Percentiles rank a stretch among this genome's conserved stretches.
These are phyloP conservation scores for Babylonia areolata DNA, from an alignment of 1,140 invertebrate genomes.

Conservation along the genomic window DNA sequence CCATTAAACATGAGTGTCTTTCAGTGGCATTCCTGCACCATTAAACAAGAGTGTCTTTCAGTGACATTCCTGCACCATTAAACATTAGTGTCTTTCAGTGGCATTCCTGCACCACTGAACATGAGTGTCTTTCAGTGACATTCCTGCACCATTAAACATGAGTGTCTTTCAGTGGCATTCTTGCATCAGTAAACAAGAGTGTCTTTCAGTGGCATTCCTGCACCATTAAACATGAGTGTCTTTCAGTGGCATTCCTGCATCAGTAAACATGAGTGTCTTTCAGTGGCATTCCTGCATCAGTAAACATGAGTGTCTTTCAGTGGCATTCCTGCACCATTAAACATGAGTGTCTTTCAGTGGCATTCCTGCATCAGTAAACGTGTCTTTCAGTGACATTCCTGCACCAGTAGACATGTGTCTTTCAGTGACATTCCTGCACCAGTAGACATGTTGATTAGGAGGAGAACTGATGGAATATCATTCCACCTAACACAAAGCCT, in stretches of 20 bases:
- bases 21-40: constrained; percentile 84
- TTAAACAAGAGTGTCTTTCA: constrained; percentile 87
- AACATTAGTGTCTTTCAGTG: constrained; percentile 85
- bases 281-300: constrained; percentile 84
- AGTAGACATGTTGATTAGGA: too few relatives aligned
- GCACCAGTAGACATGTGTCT: too few relatives aligned
- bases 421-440: constrained; percentile 81
- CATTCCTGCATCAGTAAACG: too few relatives aligned
- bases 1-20: too few relatives aligned
- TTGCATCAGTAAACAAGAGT: too few relatives aligned
- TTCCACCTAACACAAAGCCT: too few relatives aligned
- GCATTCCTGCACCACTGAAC: too few relatives aligned
- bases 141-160: too few relatives aligned
- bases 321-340: constrained; percentile 83
- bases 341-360: constrained; percentile 85
- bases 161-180: constrained; percentile 84
- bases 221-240: too few relatives aligned
- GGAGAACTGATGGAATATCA: too few relatives aligned
- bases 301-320: constrained; percentile 86
- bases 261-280: constrained; percentile 86
- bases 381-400: constrained; percentile 84
- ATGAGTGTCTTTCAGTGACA: constrained; percentile 85
- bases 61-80: constrained; percentile 82
- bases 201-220: constrained; percentile 84
- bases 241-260: constrained; percentile 83